Conservation (phyloP, 2,797 vertebrate species). For the Malacoraja senta region DNA sequence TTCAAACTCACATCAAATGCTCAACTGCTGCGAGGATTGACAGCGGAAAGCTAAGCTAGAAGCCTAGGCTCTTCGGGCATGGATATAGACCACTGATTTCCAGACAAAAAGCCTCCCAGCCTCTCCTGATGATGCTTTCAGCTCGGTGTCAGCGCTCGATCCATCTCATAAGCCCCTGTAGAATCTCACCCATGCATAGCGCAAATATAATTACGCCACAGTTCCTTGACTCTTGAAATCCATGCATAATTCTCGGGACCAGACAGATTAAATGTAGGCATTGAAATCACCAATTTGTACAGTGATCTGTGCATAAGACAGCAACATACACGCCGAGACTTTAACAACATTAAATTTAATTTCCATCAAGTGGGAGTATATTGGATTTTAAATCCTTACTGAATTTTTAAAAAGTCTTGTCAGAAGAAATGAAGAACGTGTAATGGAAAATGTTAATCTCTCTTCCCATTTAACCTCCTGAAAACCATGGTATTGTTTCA, state of each 20-base stretch:
- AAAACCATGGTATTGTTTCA: not conserved
- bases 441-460: slow-evolving; percentile 16
- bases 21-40: not conserved
- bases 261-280: slow-evolving; percentile 10
- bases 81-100: not conserved
- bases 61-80: not conserved
- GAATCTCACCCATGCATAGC: not conserved
- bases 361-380: not conserved
- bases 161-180: not conserved
- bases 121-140: not conserved
- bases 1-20: not conserved
- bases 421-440: not conserved
- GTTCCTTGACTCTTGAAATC: not conserved
- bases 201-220: not conserved
- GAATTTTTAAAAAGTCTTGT: slow-evolving; percentile 4
- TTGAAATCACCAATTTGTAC: not conserved
- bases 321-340: not conserved
- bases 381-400: not conserved
- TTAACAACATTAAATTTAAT: not conserved
- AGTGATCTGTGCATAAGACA: not conserved
- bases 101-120: not conserved
- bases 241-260: slow-evolving; percentile 1
- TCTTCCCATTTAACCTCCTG: slow-evolving; percentile 8
- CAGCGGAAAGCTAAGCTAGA: not conserved
- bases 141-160: not conserved